A percentile compares a stretch with the other conserved stretches of the same genome.
Conservation (phyloP, 2,888 invertebrate genomes). For the Malacosoma neustria region DNA sequence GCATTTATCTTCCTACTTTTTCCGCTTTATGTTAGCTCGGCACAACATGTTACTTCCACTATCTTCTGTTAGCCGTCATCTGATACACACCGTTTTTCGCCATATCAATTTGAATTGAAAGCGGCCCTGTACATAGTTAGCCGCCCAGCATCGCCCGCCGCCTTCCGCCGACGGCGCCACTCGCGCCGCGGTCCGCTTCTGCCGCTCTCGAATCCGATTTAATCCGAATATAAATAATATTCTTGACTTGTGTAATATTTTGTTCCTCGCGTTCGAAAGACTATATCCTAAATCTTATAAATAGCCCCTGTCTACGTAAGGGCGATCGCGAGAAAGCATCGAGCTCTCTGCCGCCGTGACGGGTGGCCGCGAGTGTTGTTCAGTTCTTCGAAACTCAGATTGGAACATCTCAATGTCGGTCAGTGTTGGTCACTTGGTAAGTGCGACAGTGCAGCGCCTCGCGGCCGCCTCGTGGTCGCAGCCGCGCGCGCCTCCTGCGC, state of each 20-base stretch:
- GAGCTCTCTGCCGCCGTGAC: conserved; percentile 8
- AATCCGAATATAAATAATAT: conserved; percentile 70
- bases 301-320: conserved; percentile 34
- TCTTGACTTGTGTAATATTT: conserved; percentile 73
- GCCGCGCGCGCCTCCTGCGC: conserved; percentile 23
- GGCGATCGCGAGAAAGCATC: conserved; percentile 26
- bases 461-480: conserved; percentile 7
- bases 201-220: conserved; percentile 67
- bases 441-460: conserved; percentile 4
- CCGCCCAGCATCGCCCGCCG: conserved; percentile 26
- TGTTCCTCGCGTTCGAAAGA: conserved; percentile 75
- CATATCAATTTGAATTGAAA: too few species aligned
- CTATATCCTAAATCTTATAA: conserved; percentile 69
- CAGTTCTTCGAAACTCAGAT: conserved; percentile 2
- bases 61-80: too few species aligned
- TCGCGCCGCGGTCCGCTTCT: conserved; percentile 50
- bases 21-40: too few species aligned
- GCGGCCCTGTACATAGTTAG: conserved; percentile 50
- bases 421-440: conserved; percentile 4
- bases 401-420: neutral
- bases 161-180: conserved; percentile 32
- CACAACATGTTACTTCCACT: too few species aligned
- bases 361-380: conserved; percentile 7
- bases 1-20: too few species aligned
- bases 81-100: too few species aligned